Evolutionary conservation across 2,797 vertebrate species (phyloP).

Genomic region (Sternarchorhynchus goeldii): DNA sequence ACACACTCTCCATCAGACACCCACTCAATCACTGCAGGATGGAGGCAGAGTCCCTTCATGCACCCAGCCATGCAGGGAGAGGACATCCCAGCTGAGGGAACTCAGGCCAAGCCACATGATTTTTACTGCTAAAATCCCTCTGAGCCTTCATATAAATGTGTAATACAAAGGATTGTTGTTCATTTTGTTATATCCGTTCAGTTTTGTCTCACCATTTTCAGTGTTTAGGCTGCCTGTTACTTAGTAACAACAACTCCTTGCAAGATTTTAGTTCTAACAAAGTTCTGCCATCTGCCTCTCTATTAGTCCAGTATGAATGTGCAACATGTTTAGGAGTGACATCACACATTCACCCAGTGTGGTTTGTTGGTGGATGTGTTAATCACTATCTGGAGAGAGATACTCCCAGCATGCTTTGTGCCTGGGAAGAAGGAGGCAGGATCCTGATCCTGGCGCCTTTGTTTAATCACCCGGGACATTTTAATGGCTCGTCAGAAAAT

Average conservation of each 20-base stretch:
- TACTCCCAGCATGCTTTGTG: conserved; percentile 48
- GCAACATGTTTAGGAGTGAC: conserved; percentile 9
- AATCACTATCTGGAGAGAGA: conserved; percentile 48
- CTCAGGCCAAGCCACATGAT: background rate
- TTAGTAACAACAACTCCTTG: conserved; percentile 8
- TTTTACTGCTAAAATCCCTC: background rate
- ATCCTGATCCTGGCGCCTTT: conserved; percentile 53
- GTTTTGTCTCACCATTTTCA: conserved; percentile 1
- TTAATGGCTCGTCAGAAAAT: conserved; percentile 65
- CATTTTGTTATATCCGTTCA: background rate
- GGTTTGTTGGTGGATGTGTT: conserved; percentile 36
- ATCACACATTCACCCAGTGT: conserved; percentile 30
- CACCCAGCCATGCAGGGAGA: conserved; percentile 32
- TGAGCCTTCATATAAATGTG: background rate
- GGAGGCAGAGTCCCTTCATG: conserved; percentile 37
- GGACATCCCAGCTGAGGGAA: conserved; percentile 17
- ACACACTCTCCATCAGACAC: conserved; percentile 57
- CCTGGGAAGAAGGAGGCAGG: conserved; percentile 47
- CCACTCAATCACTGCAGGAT: conserved; percentile 52
- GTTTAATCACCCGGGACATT: conserved; percentile 62
- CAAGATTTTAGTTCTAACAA: background rate
- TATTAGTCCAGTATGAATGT: background rate
- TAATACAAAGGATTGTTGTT: conserved; percentile 8
- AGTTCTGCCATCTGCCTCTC: conserved; percentile 12
- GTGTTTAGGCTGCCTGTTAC: background rate